A percentile compares a stretch with the other conserved stretches of the same genome.
Conservation (phyloP, 2,113 vertebrate species). For the Crotalus helleri region DNA sequence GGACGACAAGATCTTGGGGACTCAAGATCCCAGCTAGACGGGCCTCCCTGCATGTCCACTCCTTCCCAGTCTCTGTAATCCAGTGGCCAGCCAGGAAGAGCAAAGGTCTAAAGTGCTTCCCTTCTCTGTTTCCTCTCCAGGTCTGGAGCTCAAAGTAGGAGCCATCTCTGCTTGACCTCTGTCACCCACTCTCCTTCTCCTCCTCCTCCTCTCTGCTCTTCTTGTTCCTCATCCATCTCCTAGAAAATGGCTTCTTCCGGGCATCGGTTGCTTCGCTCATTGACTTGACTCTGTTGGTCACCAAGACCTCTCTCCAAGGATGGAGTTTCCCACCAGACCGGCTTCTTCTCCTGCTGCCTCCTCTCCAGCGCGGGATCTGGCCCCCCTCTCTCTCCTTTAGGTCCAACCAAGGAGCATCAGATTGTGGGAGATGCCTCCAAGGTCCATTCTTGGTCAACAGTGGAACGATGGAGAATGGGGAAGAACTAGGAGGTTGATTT, state of each 20-base stretch:
- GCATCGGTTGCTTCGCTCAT: not conserved
- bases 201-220: not conserved
- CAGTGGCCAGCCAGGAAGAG: not conserved
- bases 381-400: too few relatives aligned
- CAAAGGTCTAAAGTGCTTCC: constrained; percentile 31
- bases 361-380: not conserved
- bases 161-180: not conserved
- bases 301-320: not conserved
- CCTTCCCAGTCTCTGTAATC: too few relatives aligned
- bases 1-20: too few relatives aligned
- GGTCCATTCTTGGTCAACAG: not conserved
- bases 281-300: not conserved
- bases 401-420: not conserved
- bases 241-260: not conserved
- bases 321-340: not conserved
- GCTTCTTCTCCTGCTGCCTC: too few relatives aligned
- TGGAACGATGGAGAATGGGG: not conserved
- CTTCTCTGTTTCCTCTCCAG: constrained; percentile 10
- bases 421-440: too few relatives aligned
- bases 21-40: constrained; percentile 8
- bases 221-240: not conserved
- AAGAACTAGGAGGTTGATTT: not conserved
- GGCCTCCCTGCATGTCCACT: not conserved
- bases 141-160: constrained; percentile 9
- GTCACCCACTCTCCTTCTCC: not conserved